A percentile compares a stretch with the other conserved stretches of the same genome.
Conservation (phyloP, 2,113 vertebrate species). For the Burhinus bistriatus region DNA sequence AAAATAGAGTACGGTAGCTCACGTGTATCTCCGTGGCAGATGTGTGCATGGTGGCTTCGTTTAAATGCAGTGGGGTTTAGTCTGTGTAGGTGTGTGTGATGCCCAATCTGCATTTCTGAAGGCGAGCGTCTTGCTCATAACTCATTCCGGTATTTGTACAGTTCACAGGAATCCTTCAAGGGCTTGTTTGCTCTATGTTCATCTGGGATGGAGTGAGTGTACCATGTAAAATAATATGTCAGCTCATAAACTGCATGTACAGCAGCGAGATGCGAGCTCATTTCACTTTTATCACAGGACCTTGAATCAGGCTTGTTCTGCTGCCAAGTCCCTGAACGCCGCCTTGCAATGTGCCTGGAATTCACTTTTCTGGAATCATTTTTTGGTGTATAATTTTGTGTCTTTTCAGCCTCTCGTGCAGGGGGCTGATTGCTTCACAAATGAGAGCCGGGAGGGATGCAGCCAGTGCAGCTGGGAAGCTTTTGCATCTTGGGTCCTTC, state of each 20-base stretch:
- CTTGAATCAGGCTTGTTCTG: conserved; percentile 34
- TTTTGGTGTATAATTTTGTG: background rate
- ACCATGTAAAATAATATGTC: conserved; percentile 54
- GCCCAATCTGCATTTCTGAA: conserved; percentile 47
- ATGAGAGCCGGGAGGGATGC: background rate
- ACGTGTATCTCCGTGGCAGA: accelerated
- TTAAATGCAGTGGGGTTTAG: background rate
- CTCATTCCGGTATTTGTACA: background rate
- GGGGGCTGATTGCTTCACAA: background rate
- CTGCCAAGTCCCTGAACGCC: background rate
- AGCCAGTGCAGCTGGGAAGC: background rate
- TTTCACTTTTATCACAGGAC: conserved; percentile 30
- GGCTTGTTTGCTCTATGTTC: conserved; percentile 61
- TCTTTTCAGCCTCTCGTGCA: background rate
- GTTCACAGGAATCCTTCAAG: conserved; percentile 53
- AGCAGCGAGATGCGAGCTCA: background rate
- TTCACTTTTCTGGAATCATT: background rate
- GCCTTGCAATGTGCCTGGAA: conserved; percentile 36
- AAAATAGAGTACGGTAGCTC: accelerated
- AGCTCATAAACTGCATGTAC: conserved; percentile 43
- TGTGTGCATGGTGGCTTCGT: accelerated
- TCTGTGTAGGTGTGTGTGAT: background rate
- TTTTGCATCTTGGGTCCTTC: background rate
- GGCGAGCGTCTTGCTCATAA: background rate
- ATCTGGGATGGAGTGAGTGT: conserved; percentile 46